Percentiles rank a stretch among this genome's conserved stretches.
Conservation (phyloP, 2,888 invertebrate species). For the Auanema freiburgensis region DNA sequence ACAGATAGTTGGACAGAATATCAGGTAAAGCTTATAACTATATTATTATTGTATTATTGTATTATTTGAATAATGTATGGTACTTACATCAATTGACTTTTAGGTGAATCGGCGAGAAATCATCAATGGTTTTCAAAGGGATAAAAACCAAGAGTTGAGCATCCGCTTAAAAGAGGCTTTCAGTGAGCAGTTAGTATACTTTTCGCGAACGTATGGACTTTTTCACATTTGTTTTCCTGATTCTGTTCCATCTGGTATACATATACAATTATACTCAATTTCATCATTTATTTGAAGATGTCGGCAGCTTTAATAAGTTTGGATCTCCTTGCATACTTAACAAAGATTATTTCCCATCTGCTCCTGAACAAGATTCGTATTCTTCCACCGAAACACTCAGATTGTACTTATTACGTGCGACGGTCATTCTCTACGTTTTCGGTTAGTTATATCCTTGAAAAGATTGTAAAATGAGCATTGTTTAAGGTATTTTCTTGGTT, state of each 20-base stretch:
- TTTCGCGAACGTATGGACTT: slow-evolving; percentile 86
- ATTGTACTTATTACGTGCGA: slow-evolving; percentile 31
- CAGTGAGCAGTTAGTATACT: slow-evolving; percentile 84
- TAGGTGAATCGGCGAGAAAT: slow-evolving; percentile 56
- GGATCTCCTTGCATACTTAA: slow-evolving; percentile 48
- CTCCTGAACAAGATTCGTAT: slow-evolving; percentile 41
- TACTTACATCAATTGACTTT: slow-evolving; percentile 13
- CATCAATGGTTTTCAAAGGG: slow-evolving; percentile 51
- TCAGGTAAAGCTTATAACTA: slow-evolving; percentile 75
- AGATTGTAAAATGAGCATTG: neutral
- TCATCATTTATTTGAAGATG: slow-evolving; percentile 28
- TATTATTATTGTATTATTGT: neutral
- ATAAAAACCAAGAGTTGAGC: slow-evolving; percentile 50
- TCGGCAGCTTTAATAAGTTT: slow-evolving; percentile 54
- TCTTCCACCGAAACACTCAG: slow-evolving; percentile 36
- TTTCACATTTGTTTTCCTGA: slow-evolving; percentile 93
- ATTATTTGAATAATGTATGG: slow-evolving; percentile 1
- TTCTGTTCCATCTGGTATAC: slow-evolving; percentile 74
- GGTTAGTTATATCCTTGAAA: slow-evolving; percentile 27
- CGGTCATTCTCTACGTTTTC: slow-evolving; percentile 27
- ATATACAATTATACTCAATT: neutral
- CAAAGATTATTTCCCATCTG: slow-evolving; percentile 50
- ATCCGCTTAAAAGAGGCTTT: slow-evolving; percentile 66
- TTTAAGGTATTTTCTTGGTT: slow-evolving; percentile 80
- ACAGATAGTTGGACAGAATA: slow-evolving; percentile 96